Base-by-base conservation (phyloP, 2,797 vertebrate genomes). In the Acropternis orthonyx region DNA sequence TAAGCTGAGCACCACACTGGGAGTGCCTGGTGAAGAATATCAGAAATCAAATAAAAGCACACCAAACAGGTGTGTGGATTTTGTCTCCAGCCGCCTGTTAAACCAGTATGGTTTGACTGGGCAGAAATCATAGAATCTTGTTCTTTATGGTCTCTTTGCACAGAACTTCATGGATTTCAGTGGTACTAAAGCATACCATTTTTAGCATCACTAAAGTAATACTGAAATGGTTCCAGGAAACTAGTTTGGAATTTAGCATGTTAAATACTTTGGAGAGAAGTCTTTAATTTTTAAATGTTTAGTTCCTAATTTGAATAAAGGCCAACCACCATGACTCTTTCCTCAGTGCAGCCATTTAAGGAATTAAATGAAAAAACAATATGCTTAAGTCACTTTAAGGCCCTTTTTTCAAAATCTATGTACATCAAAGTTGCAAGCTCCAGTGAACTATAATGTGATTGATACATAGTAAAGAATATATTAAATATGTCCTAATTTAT, bases 231-330 rank as follows among this genome's bases (percentile, higher is more conserved):
- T 58, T 37, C 21, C 52, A 77, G 49, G 9, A 63, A 93, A 52
- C 56, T 51, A 43, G 14, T 41, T 65, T 66, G 16, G 30, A 59
- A 85, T 74, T 22, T 21, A 67, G 20, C 16, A 63, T 37, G 20
- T 73, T 73, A 65, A 88, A 73, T 13, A 65, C 32, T 72, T 86
- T n/a, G 49, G 62, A 63, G 17, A 68, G 4, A 44, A 37, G 8
- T 28, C 39, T 84, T 75, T 84, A 2, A 56, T 61, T 81, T 86
- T 66, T 49, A 54, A 49, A 77, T 30, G 19, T 55, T 69, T 89
- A 56, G 63, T 85, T 86, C 46, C 36, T 75, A 49, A 56, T 84
- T 88, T 88, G 49, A 85, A 81, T 49, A 49, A 74, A 84, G 27
- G 21, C 32, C 34, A 43, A 43, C 15, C 72, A 36, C 74, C 37